Evolutionary conservation across 1,140 invertebrate species (phyloP).

Genomic region (Amyelois transitella): DNA sequence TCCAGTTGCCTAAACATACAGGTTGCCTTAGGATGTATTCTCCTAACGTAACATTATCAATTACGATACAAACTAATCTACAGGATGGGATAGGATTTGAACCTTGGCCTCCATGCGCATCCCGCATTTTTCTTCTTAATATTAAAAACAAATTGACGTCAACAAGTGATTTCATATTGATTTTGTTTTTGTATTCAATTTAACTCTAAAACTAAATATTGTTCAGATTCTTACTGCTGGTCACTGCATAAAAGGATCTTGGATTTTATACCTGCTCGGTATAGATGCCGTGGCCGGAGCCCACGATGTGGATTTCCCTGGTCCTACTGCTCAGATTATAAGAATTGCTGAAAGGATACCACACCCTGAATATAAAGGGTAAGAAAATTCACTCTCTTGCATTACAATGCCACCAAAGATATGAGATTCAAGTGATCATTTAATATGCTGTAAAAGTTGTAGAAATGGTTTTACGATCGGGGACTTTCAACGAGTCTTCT

Average conservation of each 20-base stretch:
- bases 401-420: not conserved
- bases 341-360: constrained; percentile 37
- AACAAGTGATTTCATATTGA: too few species aligned
- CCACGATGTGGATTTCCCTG: constrained; percentile 49
- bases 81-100: too few species aligned
- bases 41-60: too few species aligned
- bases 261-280: constrained; percentile 46
- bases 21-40: too few species aligned
- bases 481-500: too few species aligned
- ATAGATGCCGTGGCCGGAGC: constrained; percentile 62
- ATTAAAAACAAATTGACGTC: too few species aligned
- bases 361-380: constrained; percentile 66
- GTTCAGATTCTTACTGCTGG: constrained; percentile 61
- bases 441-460: too few species aligned
- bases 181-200: not conserved
- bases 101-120: too few species aligned
- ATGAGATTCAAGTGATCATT: not conserved
- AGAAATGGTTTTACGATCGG: too few species aligned
- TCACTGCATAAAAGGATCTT: constrained; percentile 53
- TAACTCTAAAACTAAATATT: not conserved
- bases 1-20: too few species aligned
- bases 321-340: constrained; percentile 31
- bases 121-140: too few species aligned
- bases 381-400: not conserved
- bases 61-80: too few species aligned